A percentile compares a stretch with the other conserved stretches of the same genome.
These are phyloP conservation scores for Cryptocephalus primarius DNA, from an alignment of 2,888 invertebrate species.

Conservation along the genomic window DNA sequence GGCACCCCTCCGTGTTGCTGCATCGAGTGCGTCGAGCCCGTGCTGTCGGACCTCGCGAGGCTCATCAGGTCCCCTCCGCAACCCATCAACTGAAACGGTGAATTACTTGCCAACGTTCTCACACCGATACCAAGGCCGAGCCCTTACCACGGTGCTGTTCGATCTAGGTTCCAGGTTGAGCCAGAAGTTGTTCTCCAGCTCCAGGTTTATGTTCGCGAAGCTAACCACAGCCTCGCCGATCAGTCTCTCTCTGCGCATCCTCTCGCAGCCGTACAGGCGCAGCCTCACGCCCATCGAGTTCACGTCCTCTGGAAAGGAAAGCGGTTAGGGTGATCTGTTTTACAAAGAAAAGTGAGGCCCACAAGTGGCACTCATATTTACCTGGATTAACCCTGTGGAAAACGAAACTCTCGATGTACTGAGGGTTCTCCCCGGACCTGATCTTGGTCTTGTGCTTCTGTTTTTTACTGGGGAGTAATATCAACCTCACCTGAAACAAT, in stretches of 20 bases:
- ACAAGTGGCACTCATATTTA: constrained; percentile 25
- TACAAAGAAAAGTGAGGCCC: neutral
- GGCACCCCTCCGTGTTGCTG: constrained; percentile 77
- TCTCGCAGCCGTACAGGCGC: constrained; percentile 83
- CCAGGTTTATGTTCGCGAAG: constrained; percentile 81
- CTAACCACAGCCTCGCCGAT: constrained; percentile 85
- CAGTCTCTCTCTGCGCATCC: constrained; percentile 84
- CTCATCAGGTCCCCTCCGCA: constrained; percentile 56
- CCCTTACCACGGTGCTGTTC: constrained; percentile 38
- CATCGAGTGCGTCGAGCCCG: constrained; percentile 87
- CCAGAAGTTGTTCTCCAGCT: constrained; percentile 85
- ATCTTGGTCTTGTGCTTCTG: constrained; percentile 93
- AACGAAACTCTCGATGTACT: constrained; percentile 87
- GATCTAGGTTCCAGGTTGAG: constrained; percentile 69
- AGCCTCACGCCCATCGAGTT: constrained; percentile 84
- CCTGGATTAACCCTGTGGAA: constrained; percentile 84
- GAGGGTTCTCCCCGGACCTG: constrained; percentile 79
- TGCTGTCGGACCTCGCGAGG: constrained; percentile 83
- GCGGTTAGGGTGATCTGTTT: neutral
- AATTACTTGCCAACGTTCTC: too few relatives aligned
- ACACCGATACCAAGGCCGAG: too few relatives aligned
- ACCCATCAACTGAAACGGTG: constrained; percentile 37
- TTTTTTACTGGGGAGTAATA: constrained; percentile 83
- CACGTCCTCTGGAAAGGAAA: constrained; percentile 62
- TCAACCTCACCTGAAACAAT: constrained; percentile 62